Base-by-base conservation (phyloP, 2,797 vertebrate genomes). In the Lerista edwardsae region DNA sequence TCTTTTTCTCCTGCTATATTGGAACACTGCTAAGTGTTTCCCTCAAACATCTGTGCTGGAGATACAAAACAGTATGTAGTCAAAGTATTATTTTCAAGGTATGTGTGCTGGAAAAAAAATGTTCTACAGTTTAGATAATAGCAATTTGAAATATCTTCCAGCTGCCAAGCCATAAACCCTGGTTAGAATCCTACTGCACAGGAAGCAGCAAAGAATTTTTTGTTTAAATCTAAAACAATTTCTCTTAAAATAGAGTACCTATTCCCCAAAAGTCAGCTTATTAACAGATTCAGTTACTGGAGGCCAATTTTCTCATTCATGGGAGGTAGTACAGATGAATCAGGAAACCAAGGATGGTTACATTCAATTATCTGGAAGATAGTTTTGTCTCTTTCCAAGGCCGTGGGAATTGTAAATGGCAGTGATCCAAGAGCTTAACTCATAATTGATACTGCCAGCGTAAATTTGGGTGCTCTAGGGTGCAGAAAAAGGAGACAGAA, bases 61-160 rank as follows among this genome's bases (percentile, higher is more conserved):
- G 65, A 31, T 27, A 9, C 8, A 69, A 69, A 41, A 36, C 14
- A 44, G 6, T 7, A 39, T 29, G 44, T 34, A 2, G 51, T 47
- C 59, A 65, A 17, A 11, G 19, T 76, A n/a, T 64, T 4, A 2
- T 31, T 39, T 9, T 39, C 69, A 64, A 21, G 23, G 21, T 61
- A 12, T 9, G 47, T 51, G 12, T 51, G 47, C 14, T 5, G 9
- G n/a, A n/a, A n/a, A n/a, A n/a, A n/a, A n/a, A n/a, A n/a, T 3
- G 3, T n/a, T 7, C 0, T 1, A 31, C 34, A 59, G 12, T 0
- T 39, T 47, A 0, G 0, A 19, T 0, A 6, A 27, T 47, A 1
- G 0, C 1, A 0, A 25, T 67, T 1, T 31, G 0, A 0, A 19
- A 27, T 0, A 61, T 64, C 7, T 51, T 2, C 0, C 2, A 14